Conservation (phyloP, 2,888 invertebrate species). For the Alloplasta piceator region DNA sequence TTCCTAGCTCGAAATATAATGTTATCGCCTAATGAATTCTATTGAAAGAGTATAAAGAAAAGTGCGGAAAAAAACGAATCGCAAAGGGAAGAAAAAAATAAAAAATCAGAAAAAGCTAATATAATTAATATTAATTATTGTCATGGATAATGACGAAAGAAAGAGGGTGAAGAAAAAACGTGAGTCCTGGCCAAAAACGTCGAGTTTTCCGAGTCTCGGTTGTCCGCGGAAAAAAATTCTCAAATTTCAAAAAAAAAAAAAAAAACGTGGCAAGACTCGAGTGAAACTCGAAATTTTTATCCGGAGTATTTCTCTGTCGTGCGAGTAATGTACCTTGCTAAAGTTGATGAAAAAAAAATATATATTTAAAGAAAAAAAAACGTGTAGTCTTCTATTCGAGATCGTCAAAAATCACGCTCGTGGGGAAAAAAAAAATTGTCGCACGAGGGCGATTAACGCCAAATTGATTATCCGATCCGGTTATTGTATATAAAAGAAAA, state of each 20-base stretch:
- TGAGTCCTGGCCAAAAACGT: background rate
- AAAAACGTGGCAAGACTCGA: conserved; percentile 2
- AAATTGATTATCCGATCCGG: conserved; percentile 25
- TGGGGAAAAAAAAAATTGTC: background rate
- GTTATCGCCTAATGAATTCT: conserved; percentile 68
- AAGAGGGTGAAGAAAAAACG: conserved; percentile 5
- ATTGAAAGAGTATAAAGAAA: conserved; percentile 53
- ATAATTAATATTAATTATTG: conserved; percentile 49
- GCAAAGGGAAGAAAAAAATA: conserved; percentile 5
- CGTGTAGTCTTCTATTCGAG: conserved; percentile 46
- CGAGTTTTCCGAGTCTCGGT: background rate
- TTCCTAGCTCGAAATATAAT: conserved; percentile 63
- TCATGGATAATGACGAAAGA: conserved; percentile 22
- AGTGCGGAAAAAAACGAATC: conserved; percentile 28
- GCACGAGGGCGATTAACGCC: conserved; percentile 2
- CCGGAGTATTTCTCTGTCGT: conserved; percentile 37
- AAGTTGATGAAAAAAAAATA: conserved; percentile 32
- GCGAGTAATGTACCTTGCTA: conserved; percentile 59
- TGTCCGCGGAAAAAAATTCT: background rate
- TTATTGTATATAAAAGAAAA: conserved; percentile 60
- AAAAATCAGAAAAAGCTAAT: conserved; percentile 43
- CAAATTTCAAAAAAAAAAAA: background rate
- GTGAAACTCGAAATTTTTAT: conserved; percentile 12
- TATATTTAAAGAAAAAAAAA: too few relatives aligned
- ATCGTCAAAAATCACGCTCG: conserved; percentile 15